These are phyloP conservation scores for Pterocles orientalis DNA, from an alignment of 2,113 vertebrate genomes.

Conservation along the genomic window DNA sequence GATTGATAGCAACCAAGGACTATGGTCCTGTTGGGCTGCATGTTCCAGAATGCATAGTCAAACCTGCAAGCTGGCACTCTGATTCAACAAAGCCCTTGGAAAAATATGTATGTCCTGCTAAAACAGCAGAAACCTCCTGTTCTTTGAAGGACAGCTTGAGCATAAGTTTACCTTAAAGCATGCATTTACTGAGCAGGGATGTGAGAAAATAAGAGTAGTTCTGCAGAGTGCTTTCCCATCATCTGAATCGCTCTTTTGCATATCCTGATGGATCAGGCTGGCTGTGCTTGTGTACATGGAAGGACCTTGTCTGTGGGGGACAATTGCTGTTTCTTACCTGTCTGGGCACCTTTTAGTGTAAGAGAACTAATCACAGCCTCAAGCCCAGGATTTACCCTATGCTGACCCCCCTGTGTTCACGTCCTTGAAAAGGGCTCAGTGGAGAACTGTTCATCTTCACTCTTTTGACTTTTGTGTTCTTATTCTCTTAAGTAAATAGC, in stretches of 20 bases:
- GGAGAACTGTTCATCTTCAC: neutral
- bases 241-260: neutral
- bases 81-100: neutral
- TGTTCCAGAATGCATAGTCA: accelerated
- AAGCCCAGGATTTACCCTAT: neutral
- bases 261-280: too few relatives aligned
- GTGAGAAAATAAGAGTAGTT: neutral
- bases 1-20: neutral
- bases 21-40: neutral
- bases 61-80: neutral
- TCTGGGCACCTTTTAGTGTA: neutral
- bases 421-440: neutral
- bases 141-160: neutral
- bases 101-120: neutral
- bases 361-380: neutral
- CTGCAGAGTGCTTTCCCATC: neutral
- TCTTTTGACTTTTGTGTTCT: neutral
- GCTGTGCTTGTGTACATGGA: neutral
- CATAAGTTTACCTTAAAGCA: neutral
- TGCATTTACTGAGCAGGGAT: neutral
- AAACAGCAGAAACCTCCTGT: neutral
- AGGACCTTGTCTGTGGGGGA: neutral
- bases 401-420: neutral
- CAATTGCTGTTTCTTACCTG: neutral
- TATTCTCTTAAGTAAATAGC: neutral